Conservation (phyloP, 1,140 invertebrate species). For the Cotesia glomerata region DNA sequence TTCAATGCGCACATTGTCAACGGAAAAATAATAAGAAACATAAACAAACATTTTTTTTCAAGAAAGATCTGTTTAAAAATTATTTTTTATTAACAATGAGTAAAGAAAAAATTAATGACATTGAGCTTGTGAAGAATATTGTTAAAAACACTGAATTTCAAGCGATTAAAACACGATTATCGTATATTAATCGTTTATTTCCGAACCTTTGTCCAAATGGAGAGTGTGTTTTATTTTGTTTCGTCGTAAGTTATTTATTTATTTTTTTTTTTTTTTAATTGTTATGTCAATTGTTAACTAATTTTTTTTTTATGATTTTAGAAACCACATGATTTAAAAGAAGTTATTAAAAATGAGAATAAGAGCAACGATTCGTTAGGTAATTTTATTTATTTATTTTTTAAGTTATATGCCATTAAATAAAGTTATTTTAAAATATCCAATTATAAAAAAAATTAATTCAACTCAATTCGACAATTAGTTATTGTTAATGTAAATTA, state of each 20-base stretch:
- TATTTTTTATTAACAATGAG: not conserved
- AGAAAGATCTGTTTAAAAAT: not conserved
- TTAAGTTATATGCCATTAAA: not conserved
- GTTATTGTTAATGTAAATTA: too few relatives aligned
- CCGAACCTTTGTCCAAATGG: conserved; percentile 23
- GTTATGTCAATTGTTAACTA: not conserved
- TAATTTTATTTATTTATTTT: not conserved
- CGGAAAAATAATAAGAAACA: too few relatives aligned
- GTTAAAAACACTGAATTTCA: not conserved
- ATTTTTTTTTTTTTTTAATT: not conserved
- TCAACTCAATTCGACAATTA: too few relatives aligned
- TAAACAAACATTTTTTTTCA: too few relatives aligned
- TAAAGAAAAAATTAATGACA: not conserved
- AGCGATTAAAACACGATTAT: conserved; percentile 15
- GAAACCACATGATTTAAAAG: too few relatives aligned
- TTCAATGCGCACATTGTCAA: too few relatives aligned
- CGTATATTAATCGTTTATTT: conserved; percentile 34
- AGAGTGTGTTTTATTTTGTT: conserved; percentile 28
- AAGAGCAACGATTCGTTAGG: not conserved
- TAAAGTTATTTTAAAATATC: too few relatives aligned
- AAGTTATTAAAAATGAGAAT: not conserved
- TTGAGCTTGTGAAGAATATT: not conserved
- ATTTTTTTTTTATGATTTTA: not conserved
- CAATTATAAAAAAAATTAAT: too few relatives aligned
- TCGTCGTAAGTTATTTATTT: not conserved